Evolutionary conservation across 1,140 invertebrate genomes (phyloP).

Genomic region (Drosophila simulans): DNA sequence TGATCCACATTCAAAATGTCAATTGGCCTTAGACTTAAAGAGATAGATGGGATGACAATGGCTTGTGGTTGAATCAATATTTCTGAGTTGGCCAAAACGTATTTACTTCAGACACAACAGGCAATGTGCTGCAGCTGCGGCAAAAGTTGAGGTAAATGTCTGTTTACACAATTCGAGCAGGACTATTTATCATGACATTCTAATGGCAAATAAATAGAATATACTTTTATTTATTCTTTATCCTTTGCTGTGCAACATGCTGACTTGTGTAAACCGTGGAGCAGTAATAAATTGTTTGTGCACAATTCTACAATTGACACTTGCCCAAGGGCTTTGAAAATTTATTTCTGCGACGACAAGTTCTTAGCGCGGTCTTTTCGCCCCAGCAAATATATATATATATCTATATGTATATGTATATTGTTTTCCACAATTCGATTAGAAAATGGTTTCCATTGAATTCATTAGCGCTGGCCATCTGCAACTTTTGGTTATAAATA

Average conservation of each 20-base stretch:
- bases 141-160: slow-evolving; percentile 41
- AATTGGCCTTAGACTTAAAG: slow-evolving; percentile 18
- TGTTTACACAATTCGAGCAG: slow-evolving; percentile 21
- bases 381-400: too few relatives aligned
- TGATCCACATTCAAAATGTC: slow-evolving; percentile 25
- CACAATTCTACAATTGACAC: slow-evolving; percentile 37
- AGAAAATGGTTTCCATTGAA: slow-evolving; percentile 46
- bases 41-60: slow-evolving; percentile 27
- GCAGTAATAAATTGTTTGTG: slow-evolving; percentile 37
- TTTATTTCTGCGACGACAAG: slow-evolving; percentile 21
- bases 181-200: slow-evolving; percentile 46
- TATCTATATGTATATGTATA: slow-evolving; percentile 17
- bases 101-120: slow-evolving; percentile 15
- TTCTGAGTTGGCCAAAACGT: slow-evolving; percentile 17
- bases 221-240: slow-evolving; percentile 10
- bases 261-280: slow-evolving; percentile 37
- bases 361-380: slow-evolving; percentile 2
- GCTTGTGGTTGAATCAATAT: slow-evolving; percentile 18
- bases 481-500: slow-evolving; percentile 39
- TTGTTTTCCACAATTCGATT: slow-evolving; percentile 52
- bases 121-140: slow-evolving; percentile 20
- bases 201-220: slow-evolving; percentile 45
- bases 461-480: slow-evolving; percentile 39
- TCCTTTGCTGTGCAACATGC: slow-evolving; percentile 8
- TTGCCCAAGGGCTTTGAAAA: slow-evolving; percentile 9